A percentile compares a stretch with the other conserved stretches of the same genome.
These are phyloP conservation scores for Megalonaias nervosa DNA, from an alignment of 1,140 invertebrate genomes.

Conservation along the genomic window DNA sequence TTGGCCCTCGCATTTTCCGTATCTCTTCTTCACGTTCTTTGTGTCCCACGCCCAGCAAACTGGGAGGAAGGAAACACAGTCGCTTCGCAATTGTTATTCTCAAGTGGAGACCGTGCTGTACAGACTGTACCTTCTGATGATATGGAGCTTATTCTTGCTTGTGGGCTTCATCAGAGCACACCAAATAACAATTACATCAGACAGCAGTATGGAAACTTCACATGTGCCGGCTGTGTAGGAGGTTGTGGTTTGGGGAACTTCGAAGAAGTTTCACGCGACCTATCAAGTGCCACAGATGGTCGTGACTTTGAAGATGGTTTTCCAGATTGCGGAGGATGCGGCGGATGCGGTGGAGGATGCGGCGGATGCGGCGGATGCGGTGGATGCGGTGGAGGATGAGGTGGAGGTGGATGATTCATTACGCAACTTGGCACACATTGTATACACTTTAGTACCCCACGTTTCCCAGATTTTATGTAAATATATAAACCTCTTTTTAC, in stretches of 20 bases:
- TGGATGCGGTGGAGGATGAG: neutral
- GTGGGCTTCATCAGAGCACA: conserved; percentile 49
- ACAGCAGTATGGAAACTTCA: conserved; percentile 19
- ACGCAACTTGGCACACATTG: neutral
- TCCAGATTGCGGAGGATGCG: neutral
- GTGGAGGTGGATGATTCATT: neutral
- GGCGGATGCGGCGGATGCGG: no score
- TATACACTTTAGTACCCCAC: no score
- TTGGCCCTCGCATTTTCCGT: neutral
- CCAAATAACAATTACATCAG: conserved; percentile 56
- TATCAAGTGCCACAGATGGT: neutral
- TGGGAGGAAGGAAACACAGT: conserved; percentile 6
- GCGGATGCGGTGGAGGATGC: neutral
- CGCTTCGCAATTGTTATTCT: neutral
- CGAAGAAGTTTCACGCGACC: neutral
- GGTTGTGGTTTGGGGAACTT: neutral
- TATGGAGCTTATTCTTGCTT: conserved; percentile 53
- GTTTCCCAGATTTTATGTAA: no score
- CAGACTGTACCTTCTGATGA: conserved; percentile 48
- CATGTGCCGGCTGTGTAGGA: conserved; percentile 35
- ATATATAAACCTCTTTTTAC: no score
- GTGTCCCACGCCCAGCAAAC: neutral
- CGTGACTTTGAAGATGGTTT: neutral
- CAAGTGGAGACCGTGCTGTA: conserved; percentile 15
- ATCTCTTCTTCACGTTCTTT: neutral